These are phyloP conservation scores for Herpetotheres cachinnans DNA, from an alignment of 2,113 vertebrate species.

Conservation along the genomic window DNA sequence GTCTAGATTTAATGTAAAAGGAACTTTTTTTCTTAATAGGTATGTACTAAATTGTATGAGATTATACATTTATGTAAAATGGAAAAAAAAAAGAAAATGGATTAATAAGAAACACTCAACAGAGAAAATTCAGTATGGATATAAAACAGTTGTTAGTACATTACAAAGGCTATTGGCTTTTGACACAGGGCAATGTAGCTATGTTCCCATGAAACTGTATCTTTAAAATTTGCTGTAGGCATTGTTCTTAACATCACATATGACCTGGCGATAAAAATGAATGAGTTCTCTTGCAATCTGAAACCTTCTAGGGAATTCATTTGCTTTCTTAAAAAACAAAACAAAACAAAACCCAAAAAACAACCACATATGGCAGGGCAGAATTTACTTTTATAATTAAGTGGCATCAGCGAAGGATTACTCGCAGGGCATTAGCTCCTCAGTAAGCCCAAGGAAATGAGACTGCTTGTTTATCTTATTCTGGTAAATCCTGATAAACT, in stretches of 20 bases:
- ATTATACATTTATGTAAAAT: background rate
- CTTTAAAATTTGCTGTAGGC: constrained; percentile 13
- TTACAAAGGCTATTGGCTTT: background rate
- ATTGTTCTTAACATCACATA: background rate
- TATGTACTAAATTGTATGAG: background rate
- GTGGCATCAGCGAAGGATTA: background rate
- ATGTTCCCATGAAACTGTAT: background rate
- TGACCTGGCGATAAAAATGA: background rate
- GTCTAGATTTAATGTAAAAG: background rate
- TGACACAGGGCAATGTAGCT: background rate
- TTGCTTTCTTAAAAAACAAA: background rate
- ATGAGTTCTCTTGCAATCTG: background rate
- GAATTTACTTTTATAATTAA: constrained; percentile 48
- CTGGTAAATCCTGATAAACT: constrained; percentile 18
- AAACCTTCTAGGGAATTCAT: background rate
- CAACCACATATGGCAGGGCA: background rate
- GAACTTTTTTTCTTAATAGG: background rate
- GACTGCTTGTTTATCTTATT: background rate
- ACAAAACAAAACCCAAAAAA: background rate
- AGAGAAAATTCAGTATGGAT: background rate
- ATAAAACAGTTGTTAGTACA: background rate
- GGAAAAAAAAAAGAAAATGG: background rate
- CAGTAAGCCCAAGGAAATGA: constrained; percentile 2
- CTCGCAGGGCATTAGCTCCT: background rate
- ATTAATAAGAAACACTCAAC: background rate